Base-by-base conservation (phyloP, 2,888 invertebrate species). In the Dione juno region DNA sequence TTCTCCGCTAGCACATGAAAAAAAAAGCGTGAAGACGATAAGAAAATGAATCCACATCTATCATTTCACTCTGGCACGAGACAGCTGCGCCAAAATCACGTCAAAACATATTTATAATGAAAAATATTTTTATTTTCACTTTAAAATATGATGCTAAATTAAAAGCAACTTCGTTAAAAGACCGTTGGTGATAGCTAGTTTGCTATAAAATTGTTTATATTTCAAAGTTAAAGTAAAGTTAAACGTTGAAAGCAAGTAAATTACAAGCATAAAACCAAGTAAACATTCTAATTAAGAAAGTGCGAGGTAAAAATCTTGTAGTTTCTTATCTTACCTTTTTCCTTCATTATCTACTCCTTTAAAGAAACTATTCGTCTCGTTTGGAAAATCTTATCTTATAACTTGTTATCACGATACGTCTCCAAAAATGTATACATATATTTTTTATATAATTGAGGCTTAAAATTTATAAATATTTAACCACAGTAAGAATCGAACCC, bases 271-370 rank as follows among this genome's bases (percentile, higher is more conserved):
- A 66, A 69, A 71, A 66, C 68, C 63, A 54, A 66, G 68, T 71
- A 53, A 71, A 69, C 50, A 69, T 57, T 61, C 68, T 73, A 71
- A 73, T 73, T 73, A 71, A 63, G 68, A 66, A 73, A 71, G 45
- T 69, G 71, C 70, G 57, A 67, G 67, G 59, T 41, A 48, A 50
- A 69, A 71, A 71, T 69, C 71, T 71, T 71, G 13, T 65, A 43
- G 40, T 57, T 67, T 61, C 41, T 9, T 21, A 35, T 59, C 48
- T 70, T 66, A 66, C 50, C 53, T 48, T 48, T 40, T 54, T 63
- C 28, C 28, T 28, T 28, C 28, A 28, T 28, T 28, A 28, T n/a
- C n/a, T n/a, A 67, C 53, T n/a, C 45, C 43, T 35, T 28, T 61
- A 11, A 61, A 45, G n/a, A 57, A 57, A 40, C 7, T 28, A 10